Evolutionary conservation across 2,797 vertebrate species (phyloP), one percentile per base, ranked within the genome.

Genomic region (Philypnodon macrostomus): DNA sequence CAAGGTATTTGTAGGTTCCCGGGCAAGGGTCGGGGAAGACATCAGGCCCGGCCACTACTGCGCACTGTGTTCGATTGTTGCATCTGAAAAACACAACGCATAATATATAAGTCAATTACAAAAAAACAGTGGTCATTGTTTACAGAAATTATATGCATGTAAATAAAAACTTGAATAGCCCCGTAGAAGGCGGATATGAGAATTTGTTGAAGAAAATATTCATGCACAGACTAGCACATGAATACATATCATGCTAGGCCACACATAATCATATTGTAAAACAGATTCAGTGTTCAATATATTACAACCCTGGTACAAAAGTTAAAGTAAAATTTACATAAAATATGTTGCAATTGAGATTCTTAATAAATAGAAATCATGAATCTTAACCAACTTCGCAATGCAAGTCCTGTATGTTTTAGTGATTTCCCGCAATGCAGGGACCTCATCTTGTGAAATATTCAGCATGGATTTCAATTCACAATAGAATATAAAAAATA

Each of bases 61-160:
- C 96, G 56, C 96, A 98, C 68, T 98, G 95, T 4, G 96, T 98
- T 70, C 96, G 91, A 81, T 98, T 98, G 80, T 98, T 98, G 86
- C 96, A 98, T 67, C 96, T 98, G 90, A 37, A 84, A 90, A 12
- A 59, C 2, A 75, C 37, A 73, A 32, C n/a, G n/a, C n/a, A n/a
- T n/a, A 15, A 18, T 54, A 4, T 14, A 32, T 5, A 18, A 12
- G 58, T 13, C 17, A 58, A 44, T 61, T 55, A 5, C 17, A 42
- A 32, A 13, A 48, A 51, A 47, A 37, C 3, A 44, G 34, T 9
- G 44, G 31, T 42, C 31, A 53, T 14, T 33, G 32, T 15, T 33
- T 33, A 5, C 26, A 11, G 13, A n/a, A 29, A 29, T 29, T 10
- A 8, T 29, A 29, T 29, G 26, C 27, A 29, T 29, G 27, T 10